Conservation (phyloP, 1,140 invertebrate genomes). For the Amphibalanus amphitrite region DNA sequence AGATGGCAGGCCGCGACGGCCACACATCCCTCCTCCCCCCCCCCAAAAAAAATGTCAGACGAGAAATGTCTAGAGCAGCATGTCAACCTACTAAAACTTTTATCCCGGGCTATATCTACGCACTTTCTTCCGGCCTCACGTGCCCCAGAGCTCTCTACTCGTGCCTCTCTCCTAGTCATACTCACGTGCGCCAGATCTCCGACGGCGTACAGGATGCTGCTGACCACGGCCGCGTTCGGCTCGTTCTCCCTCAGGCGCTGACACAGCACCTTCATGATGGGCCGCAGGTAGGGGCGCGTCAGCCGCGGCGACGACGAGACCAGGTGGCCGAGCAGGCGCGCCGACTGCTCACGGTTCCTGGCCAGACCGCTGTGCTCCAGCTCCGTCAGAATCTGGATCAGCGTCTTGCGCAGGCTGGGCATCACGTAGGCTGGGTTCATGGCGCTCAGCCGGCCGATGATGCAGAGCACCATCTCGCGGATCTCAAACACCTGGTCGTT, state of each 20-base stretch:
- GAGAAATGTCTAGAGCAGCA: neutral
- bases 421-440: conserved; percentile 97
- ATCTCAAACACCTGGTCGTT: conserved; percentile 94
- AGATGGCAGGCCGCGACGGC: too few relatives aligned
- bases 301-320: conserved; percentile 84
- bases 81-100: neutral
- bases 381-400: conserved; percentile 84
- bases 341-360: conserved; percentile 90
- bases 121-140: neutral
- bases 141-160: neutral
- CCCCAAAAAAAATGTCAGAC: neutral
- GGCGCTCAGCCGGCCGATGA: conserved; percentile 68
- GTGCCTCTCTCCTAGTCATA: too few relatives aligned
- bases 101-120: neutral
- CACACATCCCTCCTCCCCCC: too few relatives aligned
- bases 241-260: conserved; percentile 67
- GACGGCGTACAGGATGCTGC: conserved; percentile 77
- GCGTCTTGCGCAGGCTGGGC: conserved; percentile 79
- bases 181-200: conserved; percentile 80
- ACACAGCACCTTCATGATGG: conserved; percentile 81
- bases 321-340: conserved; percentile 82
- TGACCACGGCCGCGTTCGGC: conserved; percentile 79
- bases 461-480: conserved; percentile 79
- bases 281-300: conserved; percentile 89
- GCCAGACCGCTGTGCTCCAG: conserved; percentile 90